phyloP scores from a whole-genome alignment of 1,140 invertebrate genomes.

The Drosophila triauraria region DNA sequence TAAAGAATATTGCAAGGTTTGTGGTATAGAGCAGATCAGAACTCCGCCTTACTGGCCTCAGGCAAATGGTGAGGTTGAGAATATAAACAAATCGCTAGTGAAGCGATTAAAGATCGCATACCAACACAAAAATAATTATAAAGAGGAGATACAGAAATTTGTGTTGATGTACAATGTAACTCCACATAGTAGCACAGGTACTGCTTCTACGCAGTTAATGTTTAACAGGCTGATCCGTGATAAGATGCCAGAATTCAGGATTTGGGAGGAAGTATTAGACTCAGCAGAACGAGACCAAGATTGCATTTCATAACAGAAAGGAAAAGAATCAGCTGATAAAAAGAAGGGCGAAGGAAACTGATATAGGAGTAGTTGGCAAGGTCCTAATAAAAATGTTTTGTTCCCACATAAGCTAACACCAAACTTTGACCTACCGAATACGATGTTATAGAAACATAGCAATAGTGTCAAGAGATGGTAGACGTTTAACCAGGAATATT shows the following conservation, averaged over 20 bases:
- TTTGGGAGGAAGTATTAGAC: slow-evolving; percentile 17
- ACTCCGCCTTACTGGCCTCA: slow-evolving; percentile 67
- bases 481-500: no score
- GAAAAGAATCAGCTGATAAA: no score
- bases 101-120: slow-evolving; percentile 34
- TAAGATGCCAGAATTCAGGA: slow-evolving; percentile 40
- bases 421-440: no score
- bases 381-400: no score
- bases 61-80: slow-evolving; percentile 70
- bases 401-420: no score
- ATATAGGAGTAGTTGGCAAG: no score
- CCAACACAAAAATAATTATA: slow-evolving; percentile 10
- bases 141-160: not conserved
- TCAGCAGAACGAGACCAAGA: slow-evolving; percentile 38
- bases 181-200: slow-evolving; percentile 49
- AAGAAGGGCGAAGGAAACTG: no score
- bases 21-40: slow-evolving; percentile 26
- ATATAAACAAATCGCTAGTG: slow-evolving; percentile 35
- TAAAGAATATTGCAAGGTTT: slow-evolving; percentile 39
- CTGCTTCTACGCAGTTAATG: slow-evolving; percentile 46
- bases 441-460: no score
- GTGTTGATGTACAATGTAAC: slow-evolving; percentile 35
- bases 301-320: not conserved
- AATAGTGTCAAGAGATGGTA: no score
- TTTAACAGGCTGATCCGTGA: slow-evolving; percentile 45